These are phyloP conservation scores for Butorides virescens DNA, from an alignment of 2,113 vertebrate genomes.

Conservation along the genomic window DNA sequence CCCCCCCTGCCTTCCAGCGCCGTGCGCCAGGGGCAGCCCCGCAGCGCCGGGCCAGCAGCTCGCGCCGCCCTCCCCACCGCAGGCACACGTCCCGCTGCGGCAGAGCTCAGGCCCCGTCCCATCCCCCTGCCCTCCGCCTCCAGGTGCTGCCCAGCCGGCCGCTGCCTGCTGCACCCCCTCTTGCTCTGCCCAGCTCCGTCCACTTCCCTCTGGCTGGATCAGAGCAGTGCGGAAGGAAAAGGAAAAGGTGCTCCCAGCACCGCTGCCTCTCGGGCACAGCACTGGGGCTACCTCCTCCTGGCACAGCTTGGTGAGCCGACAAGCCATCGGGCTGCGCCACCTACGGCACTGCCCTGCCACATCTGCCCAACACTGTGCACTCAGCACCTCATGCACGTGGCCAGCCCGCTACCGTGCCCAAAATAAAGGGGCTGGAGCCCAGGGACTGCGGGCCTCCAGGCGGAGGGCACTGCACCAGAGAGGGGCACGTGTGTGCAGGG, in stretches of 20 bases:
- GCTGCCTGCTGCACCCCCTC: neutral
- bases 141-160: neutral
- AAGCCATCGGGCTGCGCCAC: constrained; percentile 59
- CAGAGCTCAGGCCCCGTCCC: neutral
- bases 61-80: neutral
- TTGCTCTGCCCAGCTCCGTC: neutral
- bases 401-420: constrained; percentile 52
- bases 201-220: constrained; percentile 71
- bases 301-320: neutral
- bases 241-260: neutral
- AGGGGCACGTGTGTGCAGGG: neutral
- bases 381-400: constrained; percentile 68
- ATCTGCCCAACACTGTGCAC: constrained; percentile 62
- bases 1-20: constrained; percentile 65
- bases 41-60: neutral
- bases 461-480: neutral
- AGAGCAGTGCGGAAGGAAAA: neutral
- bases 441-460: no score
- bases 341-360: constrained; percentile 64
- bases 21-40: no score
- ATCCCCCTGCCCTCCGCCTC: no score
- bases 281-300: constrained; percentile 76
- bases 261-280: neutral
- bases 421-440: neutral
- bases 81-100: fast-evolving